Percentiles rank a stretch among this genome's conserved stretches.
Evolutionary conservation across 2,113 vertebrate species (phyloP).

Genomic region (Neoarius graeffei): DNA sequence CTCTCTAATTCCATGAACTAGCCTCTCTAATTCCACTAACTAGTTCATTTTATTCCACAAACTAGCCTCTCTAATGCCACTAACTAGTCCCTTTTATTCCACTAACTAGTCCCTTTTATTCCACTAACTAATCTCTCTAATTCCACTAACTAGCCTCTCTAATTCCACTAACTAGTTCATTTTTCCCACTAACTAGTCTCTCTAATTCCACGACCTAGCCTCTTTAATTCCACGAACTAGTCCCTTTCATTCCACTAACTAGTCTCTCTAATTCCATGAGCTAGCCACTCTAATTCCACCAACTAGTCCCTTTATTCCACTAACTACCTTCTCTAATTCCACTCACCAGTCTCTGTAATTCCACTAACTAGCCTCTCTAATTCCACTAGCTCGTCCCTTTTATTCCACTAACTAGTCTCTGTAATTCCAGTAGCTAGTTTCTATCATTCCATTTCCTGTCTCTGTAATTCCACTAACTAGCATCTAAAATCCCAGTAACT

Average conservation of each 20-base stretch:
- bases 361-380: background rate
- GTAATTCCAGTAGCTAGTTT: background rate
- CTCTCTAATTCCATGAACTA: background rate
- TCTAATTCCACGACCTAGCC: background rate
- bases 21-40: background rate
- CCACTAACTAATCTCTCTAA: background rate
- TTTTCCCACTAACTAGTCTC: background rate
- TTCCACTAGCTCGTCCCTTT: background rate
- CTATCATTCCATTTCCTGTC: background rate
- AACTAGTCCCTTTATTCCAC: background rate
- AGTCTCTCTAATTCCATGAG: background rate
- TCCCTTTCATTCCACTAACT: background rate
- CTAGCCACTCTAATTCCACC: background rate
- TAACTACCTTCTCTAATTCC: background rate
- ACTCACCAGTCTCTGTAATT: background rate
- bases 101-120: background rate
- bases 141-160: background rate
- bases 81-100: background rate
- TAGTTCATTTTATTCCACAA: background rate
- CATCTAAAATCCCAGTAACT: background rate
- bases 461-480: background rate
- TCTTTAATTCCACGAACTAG: background rate
- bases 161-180: background rate
- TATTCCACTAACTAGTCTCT: background rate
- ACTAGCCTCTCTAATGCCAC: background rate